Base-by-base conservation (phyloP, 2,113 vertebrate species). In the Pachyramphus minor region DNA sequence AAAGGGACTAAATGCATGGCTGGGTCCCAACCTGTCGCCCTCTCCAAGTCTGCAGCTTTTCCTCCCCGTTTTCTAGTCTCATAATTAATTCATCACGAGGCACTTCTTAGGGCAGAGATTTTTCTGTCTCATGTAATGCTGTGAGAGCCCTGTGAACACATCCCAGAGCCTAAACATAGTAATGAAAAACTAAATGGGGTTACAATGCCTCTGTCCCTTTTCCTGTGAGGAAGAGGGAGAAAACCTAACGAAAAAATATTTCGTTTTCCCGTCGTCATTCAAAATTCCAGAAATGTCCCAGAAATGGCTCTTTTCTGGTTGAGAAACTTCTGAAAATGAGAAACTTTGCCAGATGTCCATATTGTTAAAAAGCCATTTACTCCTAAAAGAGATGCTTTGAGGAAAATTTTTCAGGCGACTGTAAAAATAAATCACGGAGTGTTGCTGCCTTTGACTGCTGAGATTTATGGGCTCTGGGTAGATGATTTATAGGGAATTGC, bases 301-400 rank as follows among this genome's bases (percentile, higher is more conserved):
- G 73, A 47, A 89, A 84, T 14, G 1, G 12, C 30, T 86, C 44
- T 85, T 73, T 79, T 56, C 75, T 76, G 62, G 3, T 3, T 8
- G 67, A 77, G 63, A 73, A 96, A 87, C 68, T 94, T 82, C 10
- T 49, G 35, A 13, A 63, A 89, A 52, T 1, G 14, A 81, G 89
- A 67, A 83, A 52, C 55, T 83, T 71, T 42, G 33, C 83, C 92
- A 85, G 84, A 8, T 71, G 45, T 39, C 75, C 74, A 0, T 39
- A 6, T 9, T 66, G 68, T 83, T 91, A 91, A 91, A 88, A 86
- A 77, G 45, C 79, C 90, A 91, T 91, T 96, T 94, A 35, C 66
- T 69, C 41, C 50, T 86, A 6, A 30, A 77, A 71, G 82, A 85
- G 87, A 55, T 55, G 55, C 64, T 93, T 41, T 1, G 58, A 85